Base-by-base conservation (phyloP, 2,888 invertebrate genomes). In the Ectemnius lituratus region DNA sequence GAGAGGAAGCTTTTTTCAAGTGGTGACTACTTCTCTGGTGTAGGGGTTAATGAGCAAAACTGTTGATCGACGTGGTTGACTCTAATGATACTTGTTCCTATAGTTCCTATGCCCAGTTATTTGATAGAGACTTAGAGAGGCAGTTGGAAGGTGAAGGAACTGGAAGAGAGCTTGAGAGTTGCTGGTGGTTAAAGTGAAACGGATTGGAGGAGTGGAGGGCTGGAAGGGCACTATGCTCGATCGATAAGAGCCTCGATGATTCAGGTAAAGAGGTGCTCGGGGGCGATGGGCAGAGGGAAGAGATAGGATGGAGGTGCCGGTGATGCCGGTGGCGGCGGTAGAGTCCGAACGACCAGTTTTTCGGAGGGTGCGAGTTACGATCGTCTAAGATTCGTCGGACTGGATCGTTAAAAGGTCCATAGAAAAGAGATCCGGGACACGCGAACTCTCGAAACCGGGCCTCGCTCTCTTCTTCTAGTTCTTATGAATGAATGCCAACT, bases 231-330 rank as follows among this genome's bases (percentile, higher is more conserved):
- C 62, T 47, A 56, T 66, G 70, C 46, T 72, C 80, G 78, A 76
- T 81, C 80, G 80, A 81, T 80, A 78, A 70, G 73, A 71, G 64
- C 75, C 62, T 70, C 70, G 73, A 72, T 68, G 73, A 68, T 68
- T 80, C 67, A 58, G 67, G 49, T 46, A 52, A 70, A 71, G 64
- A 16, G 62, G 18, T 14, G 49, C 27, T 23, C 6, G 59, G 16
- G 45, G 64, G 47, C 11, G 56, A 18, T 11, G 20, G 20, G 20
- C 20, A 18, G 16, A 57, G 64, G 45, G 59, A 20, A 23, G 49
- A 60, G 66, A 74, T 74, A 60, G 60, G 62, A 59, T 16, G 11
- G 37, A 11, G 37, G 37, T 37, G 37, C 1, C 37, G 37, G 37
- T 60, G 37, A 11, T 37, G 37, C 11, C 28, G 28, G 28, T 60